Evolutionary conservation across 1,140 invertebrate species (phyloP).

Genomic region (Neodiprion pinetum): DNA sequence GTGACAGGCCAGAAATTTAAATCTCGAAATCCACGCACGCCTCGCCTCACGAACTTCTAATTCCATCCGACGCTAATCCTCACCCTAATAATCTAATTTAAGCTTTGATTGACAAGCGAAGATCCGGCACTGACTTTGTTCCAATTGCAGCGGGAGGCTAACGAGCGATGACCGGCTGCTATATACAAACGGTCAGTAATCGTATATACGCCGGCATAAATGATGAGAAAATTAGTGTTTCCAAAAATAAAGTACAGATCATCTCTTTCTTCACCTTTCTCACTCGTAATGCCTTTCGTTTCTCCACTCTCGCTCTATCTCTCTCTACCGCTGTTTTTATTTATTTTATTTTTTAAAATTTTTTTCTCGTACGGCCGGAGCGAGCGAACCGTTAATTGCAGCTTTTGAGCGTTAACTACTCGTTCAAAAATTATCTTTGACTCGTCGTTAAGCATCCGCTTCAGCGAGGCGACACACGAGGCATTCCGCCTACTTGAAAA

Average conservation of each 20-base stretch:
- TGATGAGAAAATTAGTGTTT: too few relatives aligned
- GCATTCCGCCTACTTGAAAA: too few relatives aligned
- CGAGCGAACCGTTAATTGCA: not conserved
- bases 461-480: too few relatives aligned
- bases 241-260: too few relatives aligned
- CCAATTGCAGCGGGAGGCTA: not conserved
- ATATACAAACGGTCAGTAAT: too few relatives aligned
- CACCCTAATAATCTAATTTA: not conserved
- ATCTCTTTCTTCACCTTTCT: not conserved
- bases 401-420: not conserved
- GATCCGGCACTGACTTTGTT: not conserved
- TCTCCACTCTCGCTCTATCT: too few relatives aligned
- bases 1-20: not conserved
- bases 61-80: not conserved
- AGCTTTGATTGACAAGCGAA: slow-evolving; percentile 3
- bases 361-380: too few relatives aligned
- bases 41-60: not conserved
- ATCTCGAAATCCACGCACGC: not conserved
- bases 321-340: too few relatives aligned
- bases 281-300: not conserved
- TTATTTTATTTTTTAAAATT: too few relatives aligned
- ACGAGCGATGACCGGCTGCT: not conserved
- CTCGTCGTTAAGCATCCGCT: not conserved
- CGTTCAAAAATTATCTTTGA: not conserved
- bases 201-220: too few relatives aligned